phyloP scores from a whole-genome alignment of 2,113 vertebrate species.

The Salvator merianae region DNA sequence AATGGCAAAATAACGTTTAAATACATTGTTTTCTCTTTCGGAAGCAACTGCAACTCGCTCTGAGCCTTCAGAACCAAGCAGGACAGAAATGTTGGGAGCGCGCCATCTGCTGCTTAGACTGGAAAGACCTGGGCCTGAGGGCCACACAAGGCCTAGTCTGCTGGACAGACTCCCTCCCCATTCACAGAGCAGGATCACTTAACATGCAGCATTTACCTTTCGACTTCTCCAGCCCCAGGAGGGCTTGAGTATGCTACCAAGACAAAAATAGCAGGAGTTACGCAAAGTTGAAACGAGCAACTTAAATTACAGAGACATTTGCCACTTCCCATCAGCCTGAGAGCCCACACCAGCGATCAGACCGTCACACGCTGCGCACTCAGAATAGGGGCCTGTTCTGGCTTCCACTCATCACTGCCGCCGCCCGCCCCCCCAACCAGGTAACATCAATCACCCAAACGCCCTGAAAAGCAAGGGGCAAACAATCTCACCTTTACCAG shows the following conservation, averaged over 20 bases:
- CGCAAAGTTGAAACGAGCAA: too few relatives aligned
- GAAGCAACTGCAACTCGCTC: neutral
- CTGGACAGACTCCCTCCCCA: neutral
- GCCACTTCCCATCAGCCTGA: too few relatives aligned
- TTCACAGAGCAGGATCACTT: neutral
- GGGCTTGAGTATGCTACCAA: conserved; percentile 16
- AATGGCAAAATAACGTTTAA: neutral
- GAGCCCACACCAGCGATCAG: too few relatives aligned
- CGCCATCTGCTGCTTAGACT: too few relatives aligned
- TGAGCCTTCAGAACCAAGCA: neutral
- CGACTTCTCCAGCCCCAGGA: conserved; percentile 14
- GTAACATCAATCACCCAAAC: neutral
- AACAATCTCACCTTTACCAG: conserved; percentile 58
- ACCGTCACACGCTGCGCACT: neutral
- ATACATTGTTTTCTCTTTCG: neutral
- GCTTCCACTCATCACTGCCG: too few relatives aligned
- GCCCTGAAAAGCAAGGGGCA: neutral
- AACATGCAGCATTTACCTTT: neutral
- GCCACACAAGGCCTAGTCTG: too few relatives aligned
- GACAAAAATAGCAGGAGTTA: conserved; percentile 7
- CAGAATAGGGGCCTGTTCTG: neutral
- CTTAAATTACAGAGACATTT: neutral
- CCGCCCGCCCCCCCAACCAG: neutral
- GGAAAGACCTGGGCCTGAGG: too few relatives aligned
- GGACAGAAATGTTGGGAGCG: too few relatives aligned